Evolutionary conservation across 2,797 vertebrate genomes (phyloP), one percentile per base, ranked within the genome.

Genomic region (Gobionotothen gibberifrons): DNA sequence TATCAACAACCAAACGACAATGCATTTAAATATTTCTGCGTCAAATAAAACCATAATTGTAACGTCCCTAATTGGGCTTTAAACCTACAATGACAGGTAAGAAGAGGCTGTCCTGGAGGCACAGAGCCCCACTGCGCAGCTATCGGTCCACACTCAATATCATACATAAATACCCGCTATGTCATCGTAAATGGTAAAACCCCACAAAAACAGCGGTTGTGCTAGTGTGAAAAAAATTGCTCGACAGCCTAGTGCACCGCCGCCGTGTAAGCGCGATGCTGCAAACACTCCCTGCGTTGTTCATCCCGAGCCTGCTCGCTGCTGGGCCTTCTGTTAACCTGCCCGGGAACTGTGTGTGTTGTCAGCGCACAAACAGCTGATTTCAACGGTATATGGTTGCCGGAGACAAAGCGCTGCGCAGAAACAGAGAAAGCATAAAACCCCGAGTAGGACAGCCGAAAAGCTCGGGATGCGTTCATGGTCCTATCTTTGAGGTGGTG

Each of bases 231-330:
- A 82, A 78, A 74, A 57, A 79, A 46, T 21, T 63, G 83, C 76
- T 83, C 75, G 74, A 75, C 56, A 72, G 65, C 64, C 62, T 58
- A 78, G 82, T 57, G 82, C 55, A 87, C 63, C 66, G 76, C 78
- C 63, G 83, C 79, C 69, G 56, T 83, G 32, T 61, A 21, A 56
- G 58, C 70, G 80, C 65, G 84, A 83, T 85, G 85, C 86, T 82
- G 86, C 87, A 90, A 90, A 92, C 86, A 82, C 88, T 85, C 87
- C 85, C 82, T 51, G 84, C 82, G 83, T 79, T 81, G 82, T 85
- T 84, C 87, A 78, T 69, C 75, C 48, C 70, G 75, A 71, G 83
- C 74, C 72, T 42, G 32, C 32, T 36, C 39, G 60, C 81, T 29
- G 63, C 81, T 29, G 85, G 87, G 82, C 87, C 90, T 76, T 53